These are phyloP conservation scores for Nymphalis c-album DNA, from an alignment of 2,888 invertebrate genomes.

Conservation along the genomic window DNA sequence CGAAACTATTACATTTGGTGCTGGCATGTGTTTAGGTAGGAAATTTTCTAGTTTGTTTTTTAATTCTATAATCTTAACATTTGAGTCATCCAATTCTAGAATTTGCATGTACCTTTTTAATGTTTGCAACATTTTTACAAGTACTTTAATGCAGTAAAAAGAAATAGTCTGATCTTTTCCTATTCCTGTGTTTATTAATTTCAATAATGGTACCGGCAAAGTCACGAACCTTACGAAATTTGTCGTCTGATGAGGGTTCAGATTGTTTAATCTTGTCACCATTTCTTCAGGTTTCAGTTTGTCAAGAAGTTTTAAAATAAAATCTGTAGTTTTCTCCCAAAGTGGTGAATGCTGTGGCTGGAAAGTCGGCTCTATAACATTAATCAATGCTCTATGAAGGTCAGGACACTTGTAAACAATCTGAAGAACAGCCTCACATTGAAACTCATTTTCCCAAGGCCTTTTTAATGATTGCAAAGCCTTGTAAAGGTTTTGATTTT, in stretches of 20 bases:
- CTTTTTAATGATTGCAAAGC: conserved; percentile 84
- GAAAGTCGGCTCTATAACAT: conserved; percentile 81
- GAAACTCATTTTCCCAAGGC: conserved; percentile 86
- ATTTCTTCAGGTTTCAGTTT: conserved; percentile 76
- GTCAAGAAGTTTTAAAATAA: conserved; percentile 69
- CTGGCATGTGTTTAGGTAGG: conserved; percentile 73
- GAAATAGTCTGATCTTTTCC: conserved; percentile 68
- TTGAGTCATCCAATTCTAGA: conserved; percentile 62
- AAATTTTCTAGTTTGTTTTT: conserved; percentile 68
- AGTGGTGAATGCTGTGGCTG: conserved; percentile 81
- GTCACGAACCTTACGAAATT: conserved; percentile 75
- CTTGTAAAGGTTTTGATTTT: conserved; percentile 83
- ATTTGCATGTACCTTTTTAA: conserved; percentile 77
- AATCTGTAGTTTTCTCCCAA: conserved; percentile 77
- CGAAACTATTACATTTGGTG: conserved; percentile 57
- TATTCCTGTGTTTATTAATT: conserved; percentile 62
- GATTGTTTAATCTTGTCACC: conserved; percentile 65
- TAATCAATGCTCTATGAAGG: conserved; percentile 83
- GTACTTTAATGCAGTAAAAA: conserved; percentile 70
- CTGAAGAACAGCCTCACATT: conserved; percentile 83
- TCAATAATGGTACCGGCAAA: conserved; percentile 75
- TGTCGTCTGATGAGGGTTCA: conserved; percentile 77
- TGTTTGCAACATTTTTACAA: conserved; percentile 81
- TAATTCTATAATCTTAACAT: conserved; percentile 54
- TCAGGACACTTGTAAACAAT: conserved; percentile 87